These are phyloP conservation scores for Masnerella sp. DNA, from an alignment of 2,888 invertebrate species.

Conservation along the genomic window DNA sequence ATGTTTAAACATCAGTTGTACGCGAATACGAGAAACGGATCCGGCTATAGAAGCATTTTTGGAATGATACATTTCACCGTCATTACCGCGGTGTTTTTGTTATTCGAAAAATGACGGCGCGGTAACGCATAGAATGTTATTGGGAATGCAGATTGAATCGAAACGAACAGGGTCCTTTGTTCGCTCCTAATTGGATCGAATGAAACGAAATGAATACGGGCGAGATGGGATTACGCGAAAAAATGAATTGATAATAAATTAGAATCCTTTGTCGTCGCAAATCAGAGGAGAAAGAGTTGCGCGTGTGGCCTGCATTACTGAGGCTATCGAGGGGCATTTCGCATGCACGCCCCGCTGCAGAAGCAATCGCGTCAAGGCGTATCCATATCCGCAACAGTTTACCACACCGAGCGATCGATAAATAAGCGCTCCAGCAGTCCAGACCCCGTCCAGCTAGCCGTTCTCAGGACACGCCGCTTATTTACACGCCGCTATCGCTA, in stretches of 20 bases:
- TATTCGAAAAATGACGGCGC: no score
- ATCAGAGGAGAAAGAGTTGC: constrained; percentile 25
- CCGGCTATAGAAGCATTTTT: no score
- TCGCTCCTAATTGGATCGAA: constrained; percentile 31
- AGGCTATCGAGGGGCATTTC: constrained; percentile 32
- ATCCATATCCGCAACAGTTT: constrained; percentile 61
- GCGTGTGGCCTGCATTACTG: constrained; percentile 47
- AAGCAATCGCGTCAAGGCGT: constrained; percentile 58
- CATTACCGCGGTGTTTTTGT: no score
- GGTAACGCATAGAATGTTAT: no score
- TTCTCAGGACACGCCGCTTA: constrained; percentile 49
- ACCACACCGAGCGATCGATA: constrained; percentile 56
- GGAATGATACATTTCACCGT: no score
- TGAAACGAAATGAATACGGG: constrained; percentile 20
- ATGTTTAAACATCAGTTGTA: no score
- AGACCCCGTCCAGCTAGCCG: constrained; percentile 27
- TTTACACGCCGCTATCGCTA: constrained; percentile 49
- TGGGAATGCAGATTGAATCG: constrained; percentile 15
- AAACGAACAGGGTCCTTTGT: constrained; percentile 23
- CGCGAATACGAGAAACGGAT: no score
- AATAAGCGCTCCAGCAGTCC: constrained; percentile 56
- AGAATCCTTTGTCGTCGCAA: constrained; percentile 39
- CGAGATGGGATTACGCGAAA: constrained; percentile 18
- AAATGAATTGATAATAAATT: constrained; percentile 58
- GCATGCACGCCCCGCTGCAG: constrained; percentile 52